These are phyloP conservation scores for Uropetala carovei DNA, from an alignment of 2,888 invertebrate genomes.

Conservation along the genomic window DNA sequence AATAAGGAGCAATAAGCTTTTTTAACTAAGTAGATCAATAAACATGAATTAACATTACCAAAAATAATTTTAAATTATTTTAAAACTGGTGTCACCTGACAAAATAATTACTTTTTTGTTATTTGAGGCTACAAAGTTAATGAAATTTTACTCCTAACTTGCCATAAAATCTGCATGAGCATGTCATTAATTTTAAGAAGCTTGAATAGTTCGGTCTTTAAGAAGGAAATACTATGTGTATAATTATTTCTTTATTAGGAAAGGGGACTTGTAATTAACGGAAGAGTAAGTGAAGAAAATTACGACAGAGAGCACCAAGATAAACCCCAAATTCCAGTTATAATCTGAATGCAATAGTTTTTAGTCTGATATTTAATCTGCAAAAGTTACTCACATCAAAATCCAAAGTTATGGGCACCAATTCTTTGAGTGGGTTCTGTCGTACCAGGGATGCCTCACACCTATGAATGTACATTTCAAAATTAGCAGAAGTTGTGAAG, in stretches of 20 bases:
- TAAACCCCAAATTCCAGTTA: slow-evolving; percentile 14
- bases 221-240: background rate
- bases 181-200: too few relatives aligned
- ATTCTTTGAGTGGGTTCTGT: slow-evolving; percentile 62
- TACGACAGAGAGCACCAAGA: background rate
- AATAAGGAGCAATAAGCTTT: too few relatives aligned
- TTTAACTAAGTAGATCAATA: too few relatives aligned
- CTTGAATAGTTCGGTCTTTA: too few relatives aligned
- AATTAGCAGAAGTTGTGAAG: slow-evolving; percentile 62
- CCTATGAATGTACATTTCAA: slow-evolving; percentile 62
- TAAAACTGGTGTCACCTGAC: too few relatives aligned
- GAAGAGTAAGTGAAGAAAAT: background rate
- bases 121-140: too few relatives aligned
- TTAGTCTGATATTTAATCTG: slow-evolving; percentile 59
- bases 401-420: slow-evolving; percentile 63
- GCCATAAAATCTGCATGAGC: too few relatives aligned
- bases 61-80: too few relatives aligned
- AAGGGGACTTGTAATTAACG: background rate
- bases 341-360: slow-evolving; percentile 36
- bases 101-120: too few relatives aligned
- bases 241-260: background rate
- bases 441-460: slow-evolving; percentile 51
- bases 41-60: too few relatives aligned
- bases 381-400: slow-evolving; percentile 63
- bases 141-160: too few relatives aligned